phyloP scores from a whole-genome alignment of 2,888 invertebrate genomes.

The Corythucha ciliata region DNA sequence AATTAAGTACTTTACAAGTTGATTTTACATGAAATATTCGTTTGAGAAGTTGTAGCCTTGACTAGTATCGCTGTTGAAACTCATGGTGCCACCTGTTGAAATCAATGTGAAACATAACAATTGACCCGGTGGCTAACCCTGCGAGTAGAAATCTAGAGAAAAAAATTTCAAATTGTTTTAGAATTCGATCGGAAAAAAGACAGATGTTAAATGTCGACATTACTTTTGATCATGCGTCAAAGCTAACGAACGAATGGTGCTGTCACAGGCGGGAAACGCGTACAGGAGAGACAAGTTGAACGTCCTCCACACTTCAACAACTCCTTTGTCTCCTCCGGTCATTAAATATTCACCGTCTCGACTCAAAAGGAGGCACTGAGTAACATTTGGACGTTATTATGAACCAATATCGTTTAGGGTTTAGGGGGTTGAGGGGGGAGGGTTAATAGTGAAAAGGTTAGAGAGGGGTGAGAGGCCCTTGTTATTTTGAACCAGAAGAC shows the following conservation, averaged over 20 bases:
- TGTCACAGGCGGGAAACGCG: constrained; percentile 95
- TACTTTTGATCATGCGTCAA: constrained; percentile 98
- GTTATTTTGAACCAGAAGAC: too few species aligned
- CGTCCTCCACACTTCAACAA: constrained; percentile 97
- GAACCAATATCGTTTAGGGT: not conserved
- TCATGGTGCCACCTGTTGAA: constrained; percentile 98
- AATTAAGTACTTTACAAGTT: not conserved
- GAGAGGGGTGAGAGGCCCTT: too few species aligned
- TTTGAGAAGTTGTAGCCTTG: constrained; percentile 29
- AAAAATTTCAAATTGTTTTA: constrained; percentile 26
- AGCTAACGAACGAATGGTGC: constrained; percentile 86
- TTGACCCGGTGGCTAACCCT: constrained; percentile 92
- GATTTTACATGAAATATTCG: constrained; percentile 28
- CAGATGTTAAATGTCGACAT: constrained; percentile 39
- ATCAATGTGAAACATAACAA: constrained; percentile 98
- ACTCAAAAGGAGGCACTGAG: constrained; percentile 80
- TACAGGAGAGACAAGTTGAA: constrained; percentile 94
- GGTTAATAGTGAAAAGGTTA: too few species aligned
- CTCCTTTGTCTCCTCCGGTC: constrained; percentile 93
- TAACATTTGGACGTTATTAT: constrained; percentile 29
- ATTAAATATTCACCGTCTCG: constrained; percentile 98
- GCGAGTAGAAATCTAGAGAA: constrained; percentile 84
- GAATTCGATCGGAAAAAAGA: constrained; percentile 3
- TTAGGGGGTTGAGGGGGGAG: too few species aligned
- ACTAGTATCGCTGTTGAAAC: constrained; percentile 83